A percentile compares a stretch with the other conserved stretches of the same genome.
Evolutionary conservation across 2,113 vertebrate genomes (phyloP).

Genomic region (Brachypteracias leptosomus): DNA sequence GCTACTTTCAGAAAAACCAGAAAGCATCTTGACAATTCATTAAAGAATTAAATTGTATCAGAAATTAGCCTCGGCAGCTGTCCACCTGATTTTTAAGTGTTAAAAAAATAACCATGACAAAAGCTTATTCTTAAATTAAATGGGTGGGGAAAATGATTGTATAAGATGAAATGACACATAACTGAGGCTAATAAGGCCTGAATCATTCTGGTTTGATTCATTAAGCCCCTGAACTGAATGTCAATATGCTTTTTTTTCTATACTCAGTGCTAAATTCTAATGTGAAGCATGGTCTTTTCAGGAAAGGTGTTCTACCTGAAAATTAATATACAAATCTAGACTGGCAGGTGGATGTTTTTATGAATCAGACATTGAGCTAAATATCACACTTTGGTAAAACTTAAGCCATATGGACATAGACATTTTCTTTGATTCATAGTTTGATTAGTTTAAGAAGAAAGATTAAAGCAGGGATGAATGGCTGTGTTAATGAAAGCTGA

Average conservation of each 20-base stretch:
- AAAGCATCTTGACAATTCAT: not conserved
- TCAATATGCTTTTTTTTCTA: not conserved
- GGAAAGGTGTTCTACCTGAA: not conserved
- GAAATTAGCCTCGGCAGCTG: not conserved
- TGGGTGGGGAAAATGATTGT: not conserved
- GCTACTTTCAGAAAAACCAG: not conserved
- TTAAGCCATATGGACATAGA: not conserved
- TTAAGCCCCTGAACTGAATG: not conserved
- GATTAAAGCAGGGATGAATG: constrained; percentile 35
- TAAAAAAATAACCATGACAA: not conserved
- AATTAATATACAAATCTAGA: not conserved
- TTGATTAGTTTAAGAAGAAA: constrained; percentile 16
- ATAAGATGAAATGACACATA: not conserved
- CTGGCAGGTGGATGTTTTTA: not conserved
- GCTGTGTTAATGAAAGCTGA: constrained; percentile 27
- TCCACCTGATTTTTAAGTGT: not conserved
- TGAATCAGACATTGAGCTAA: not conserved
- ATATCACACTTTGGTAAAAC: not conserved
- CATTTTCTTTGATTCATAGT: constrained; percentile 25
- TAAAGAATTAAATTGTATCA: not conserved
- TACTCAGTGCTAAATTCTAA: not conserved
- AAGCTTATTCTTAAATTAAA: constrained; percentile 31
- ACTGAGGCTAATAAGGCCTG: not conserved
- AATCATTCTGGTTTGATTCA: constrained; percentile 16
- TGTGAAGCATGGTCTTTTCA: not conserved